Base-by-base conservation (phyloP, 2,797 vertebrate species). In the Euthynnus affinis region DNA sequence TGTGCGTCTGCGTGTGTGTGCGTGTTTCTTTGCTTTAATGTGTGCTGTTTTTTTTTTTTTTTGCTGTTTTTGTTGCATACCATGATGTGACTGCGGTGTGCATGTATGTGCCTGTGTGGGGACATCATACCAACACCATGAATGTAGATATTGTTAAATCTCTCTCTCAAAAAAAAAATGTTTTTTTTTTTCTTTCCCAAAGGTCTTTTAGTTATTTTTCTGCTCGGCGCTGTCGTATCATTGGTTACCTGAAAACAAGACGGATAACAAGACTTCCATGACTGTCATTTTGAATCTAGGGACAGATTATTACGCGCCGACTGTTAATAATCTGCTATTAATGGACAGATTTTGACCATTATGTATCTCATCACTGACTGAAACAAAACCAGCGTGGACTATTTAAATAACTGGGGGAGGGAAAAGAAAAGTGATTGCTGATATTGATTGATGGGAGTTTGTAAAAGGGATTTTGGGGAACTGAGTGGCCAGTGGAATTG, bases 81-180 rank as follows among this genome's bases (percentile, higher is more conserved):
- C 80, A 78, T 74, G 81, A 86, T 69, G 85, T 78, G 90, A 90
- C 74, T 81, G 86, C 87, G 83, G 90, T 55, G 63, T 83, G 87
- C 79, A 83, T 82, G 86, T 83, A 65, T 78, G 78, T 87, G 84
- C 83, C 87, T 88, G 88, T 72, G 76, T 63, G 68, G 87, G 88
- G 83, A 82, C 80, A 40, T 89, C 88, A 87, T 87, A 89, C 85
- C 87, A 93, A 91, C 85, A 91, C 81, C 87, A 91, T 92, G 93
- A 95, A 94, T 95, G 94, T 94, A 93, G 85, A 93, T 94, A 90
- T 82, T 85, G 59, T 87, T 81, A 18, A 76, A 71, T 40, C 73
- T 72, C 27, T 29, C 27, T 77, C 70, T 65, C 27, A 29, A 29
- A 32, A 29, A 29, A 29, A 13, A 18, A 34, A 40, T 55, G 58